These are phyloP conservation scores for Scartelaos histophorus DNA, from an alignment of 2,113 vertebrate genomes.

Conservation along the genomic window DNA sequence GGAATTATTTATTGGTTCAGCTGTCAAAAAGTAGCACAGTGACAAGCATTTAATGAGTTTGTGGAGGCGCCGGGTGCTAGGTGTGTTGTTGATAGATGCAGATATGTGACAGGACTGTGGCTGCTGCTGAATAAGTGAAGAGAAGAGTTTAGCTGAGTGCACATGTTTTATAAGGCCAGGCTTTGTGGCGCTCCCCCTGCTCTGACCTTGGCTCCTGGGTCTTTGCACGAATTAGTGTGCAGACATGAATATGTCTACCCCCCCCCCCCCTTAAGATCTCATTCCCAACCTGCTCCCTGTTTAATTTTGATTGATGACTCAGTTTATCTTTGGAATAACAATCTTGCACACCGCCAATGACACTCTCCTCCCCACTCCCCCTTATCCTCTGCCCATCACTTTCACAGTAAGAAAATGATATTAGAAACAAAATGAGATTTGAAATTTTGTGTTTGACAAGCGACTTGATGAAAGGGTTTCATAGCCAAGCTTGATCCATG, in stretches of 20 bases:
- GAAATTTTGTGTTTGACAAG: conserved; percentile 84
- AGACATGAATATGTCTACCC: conserved; percentile 12
- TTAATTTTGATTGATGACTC: conserved; percentile 82
- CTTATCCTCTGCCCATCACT: conserved; percentile 45
- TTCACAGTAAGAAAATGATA: conserved; percentile 76
- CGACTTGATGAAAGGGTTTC: conserved; percentile 82
- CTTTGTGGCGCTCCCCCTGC: conserved; percentile 30
- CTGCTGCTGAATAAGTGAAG: conserved; percentile 21
- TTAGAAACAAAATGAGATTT: conserved; percentile 86
- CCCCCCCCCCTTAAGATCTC: conserved; percentile 38
- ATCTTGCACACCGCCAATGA: conserved; percentile 27
- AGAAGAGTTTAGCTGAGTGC: conserved; percentile 44
- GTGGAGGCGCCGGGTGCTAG: conserved; percentile 15
- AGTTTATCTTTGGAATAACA: conserved; percentile 73
- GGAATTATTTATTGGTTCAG: conserved; percentile 57
- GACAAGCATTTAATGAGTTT: conserved; percentile 51
- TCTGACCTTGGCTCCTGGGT: conserved; percentile 52
- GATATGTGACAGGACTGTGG: conserved; percentile 19
- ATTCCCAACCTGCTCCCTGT: conserved; percentile 55
- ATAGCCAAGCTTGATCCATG: conserved; percentile 79
- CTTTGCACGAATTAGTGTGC: not conserved
- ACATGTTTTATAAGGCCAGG: conserved; percentile 26
- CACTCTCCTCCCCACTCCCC: conserved; percentile 21
- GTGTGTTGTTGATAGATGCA: conserved; percentile 21
- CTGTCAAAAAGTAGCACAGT: conserved; percentile 44